Conservation (phyloP, 1,140 invertebrate species). For the Cotesia vestalis region DNA sequence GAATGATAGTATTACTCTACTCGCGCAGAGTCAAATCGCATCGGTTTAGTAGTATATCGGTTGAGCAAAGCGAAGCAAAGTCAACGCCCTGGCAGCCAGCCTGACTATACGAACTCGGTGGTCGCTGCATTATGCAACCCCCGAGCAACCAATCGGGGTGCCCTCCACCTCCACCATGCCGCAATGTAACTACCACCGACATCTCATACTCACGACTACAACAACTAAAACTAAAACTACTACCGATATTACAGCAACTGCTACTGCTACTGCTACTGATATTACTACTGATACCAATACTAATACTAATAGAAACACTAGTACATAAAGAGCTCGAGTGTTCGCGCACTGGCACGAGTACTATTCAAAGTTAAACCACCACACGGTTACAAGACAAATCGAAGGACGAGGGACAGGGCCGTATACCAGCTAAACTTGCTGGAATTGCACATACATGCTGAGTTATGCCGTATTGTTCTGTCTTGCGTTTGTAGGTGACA, state of each 20-base stretch:
- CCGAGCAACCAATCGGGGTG: constrained; percentile 50
- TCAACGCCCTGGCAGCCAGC: constrained; percentile 59
- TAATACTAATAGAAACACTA: not conserved
- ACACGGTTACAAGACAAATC: constrained; percentile 18
- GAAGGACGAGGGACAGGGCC: constrained; percentile 8
- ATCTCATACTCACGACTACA: constrained; percentile 30
- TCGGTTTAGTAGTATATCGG: constrained; percentile 38
- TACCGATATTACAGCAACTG: no score
- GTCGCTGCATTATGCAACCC: constrained; percentile 62
- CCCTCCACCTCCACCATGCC: constrained; percentile 42
- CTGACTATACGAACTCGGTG: constrained; percentile 42
- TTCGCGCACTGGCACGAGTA: constrained; percentile 18
- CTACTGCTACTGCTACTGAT: no score
- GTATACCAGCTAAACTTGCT: not conserved
- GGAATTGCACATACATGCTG: not conserved
- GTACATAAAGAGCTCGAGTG: not conserved
- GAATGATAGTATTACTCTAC: not conserved
- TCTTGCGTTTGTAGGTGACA: no score
- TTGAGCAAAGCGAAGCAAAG: constrained; percentile 57
- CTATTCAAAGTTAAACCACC: not conserved
- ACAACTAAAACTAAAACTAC: not conserved
- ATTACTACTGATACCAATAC: not conserved
- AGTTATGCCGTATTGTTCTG: no score
- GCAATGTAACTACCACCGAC: constrained; percentile 33
- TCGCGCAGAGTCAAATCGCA: constrained; percentile 41